phyloP scores from a whole-genome alignment of 2,113 vertebrate genomes.

The Xyliphius kryptos region DNA sequence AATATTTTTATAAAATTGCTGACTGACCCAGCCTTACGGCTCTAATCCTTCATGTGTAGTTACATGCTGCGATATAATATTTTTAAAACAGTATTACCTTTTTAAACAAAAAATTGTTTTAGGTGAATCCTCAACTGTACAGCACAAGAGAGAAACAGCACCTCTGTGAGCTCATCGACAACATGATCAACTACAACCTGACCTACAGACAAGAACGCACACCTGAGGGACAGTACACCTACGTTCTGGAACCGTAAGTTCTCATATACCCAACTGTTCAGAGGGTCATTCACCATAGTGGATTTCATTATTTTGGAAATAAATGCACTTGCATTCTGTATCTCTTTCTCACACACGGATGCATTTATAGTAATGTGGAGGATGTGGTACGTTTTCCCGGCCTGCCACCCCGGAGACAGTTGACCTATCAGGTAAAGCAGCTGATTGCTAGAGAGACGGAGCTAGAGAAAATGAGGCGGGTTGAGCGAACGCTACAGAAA shows the following conservation, averaged over 20 bases:
- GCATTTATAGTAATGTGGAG: constrained; percentile 74
- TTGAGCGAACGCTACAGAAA: constrained; percentile 64
- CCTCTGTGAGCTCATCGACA: constrained; percentile 76
- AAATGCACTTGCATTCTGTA: neutral
- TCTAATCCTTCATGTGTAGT: too few relatives aligned
- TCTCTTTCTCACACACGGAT: constrained; percentile 3
- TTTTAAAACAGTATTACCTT: too few relatives aligned
- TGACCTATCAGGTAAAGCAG: constrained; percentile 93
- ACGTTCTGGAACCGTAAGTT: constrained; percentile 89
- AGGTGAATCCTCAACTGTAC: constrained; percentile 95
- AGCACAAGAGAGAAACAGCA: constrained; percentile 89
- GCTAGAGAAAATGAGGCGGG: constrained; percentile 87
- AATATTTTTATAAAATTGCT: too few relatives aligned
- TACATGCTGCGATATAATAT: neutral
- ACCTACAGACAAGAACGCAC: constrained; percentile 88
- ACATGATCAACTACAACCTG: constrained; percentile 93
- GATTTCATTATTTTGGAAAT: too few relatives aligned
- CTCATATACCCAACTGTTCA: too few relatives aligned
- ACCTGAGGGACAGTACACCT: constrained; percentile 83
- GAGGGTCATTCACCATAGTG: too few relatives aligned
- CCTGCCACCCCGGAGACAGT: constrained; percentile 74
- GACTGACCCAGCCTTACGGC: too few relatives aligned
- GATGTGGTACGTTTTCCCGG: constrained; percentile 77
- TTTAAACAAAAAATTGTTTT: too few relatives aligned
- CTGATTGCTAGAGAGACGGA: constrained; percentile 88